Percentiles rank a stretch among this genome's conserved stretches.
These are phyloP conservation scores for Euglossa dilemma DNA, from an alignment of 1,140 invertebrate species.

Conservation along the genomic window DNA sequence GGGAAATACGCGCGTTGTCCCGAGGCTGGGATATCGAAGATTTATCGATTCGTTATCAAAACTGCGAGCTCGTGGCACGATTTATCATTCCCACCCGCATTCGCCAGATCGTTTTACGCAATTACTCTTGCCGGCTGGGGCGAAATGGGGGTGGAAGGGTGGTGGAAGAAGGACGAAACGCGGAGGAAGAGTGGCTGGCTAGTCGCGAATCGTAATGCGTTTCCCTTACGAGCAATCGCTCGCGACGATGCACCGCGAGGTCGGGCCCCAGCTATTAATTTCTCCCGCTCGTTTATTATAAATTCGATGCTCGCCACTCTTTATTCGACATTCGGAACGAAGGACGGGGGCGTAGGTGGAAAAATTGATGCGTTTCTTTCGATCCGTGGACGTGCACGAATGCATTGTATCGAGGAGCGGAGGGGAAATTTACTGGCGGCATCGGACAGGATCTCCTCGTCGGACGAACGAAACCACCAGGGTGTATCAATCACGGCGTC, in stretches of 20 bases:
- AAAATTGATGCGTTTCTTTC: slow-evolving; percentile 11
- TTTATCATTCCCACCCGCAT: slow-evolving; percentile 57
- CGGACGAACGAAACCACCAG: slow-evolving; percentile 48
- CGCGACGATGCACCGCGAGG: neutral
- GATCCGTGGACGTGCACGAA: neutral
- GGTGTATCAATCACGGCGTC: slow-evolving; percentile 57
- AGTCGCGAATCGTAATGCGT: slow-evolving; percentile 12
- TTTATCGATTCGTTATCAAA: slow-evolving; percentile 66
- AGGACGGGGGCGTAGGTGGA: too few species aligned
- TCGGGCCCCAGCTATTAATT: slow-evolving; percentile 19
- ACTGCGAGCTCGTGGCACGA: slow-evolving; percentile 44
- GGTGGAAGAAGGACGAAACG: neutral
- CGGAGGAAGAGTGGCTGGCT: slow-evolving; percentile 10
- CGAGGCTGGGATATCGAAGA: slow-evolving; percentile 10
- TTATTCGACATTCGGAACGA: neutral
- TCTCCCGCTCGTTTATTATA: slow-evolving; percentile 30
- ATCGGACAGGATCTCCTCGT: slow-evolving; percentile 26
- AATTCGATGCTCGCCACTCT: neutral
- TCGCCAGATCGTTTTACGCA: slow-evolving; percentile 49
- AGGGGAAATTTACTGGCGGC: slow-evolving; percentile 46
- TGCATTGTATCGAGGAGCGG: slow-evolving; percentile 2
- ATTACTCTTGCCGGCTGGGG: slow-evolving; percentile 25
- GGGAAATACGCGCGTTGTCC: neutral
- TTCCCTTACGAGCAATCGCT: slow-evolving; percentile 18
- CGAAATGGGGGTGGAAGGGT: neutral